A percentile compares a stretch with the other conserved stretches of the same genome.
Conservation (phyloP, 2,888 invertebrate species). For the Callyntrura guangdongensis region DNA sequence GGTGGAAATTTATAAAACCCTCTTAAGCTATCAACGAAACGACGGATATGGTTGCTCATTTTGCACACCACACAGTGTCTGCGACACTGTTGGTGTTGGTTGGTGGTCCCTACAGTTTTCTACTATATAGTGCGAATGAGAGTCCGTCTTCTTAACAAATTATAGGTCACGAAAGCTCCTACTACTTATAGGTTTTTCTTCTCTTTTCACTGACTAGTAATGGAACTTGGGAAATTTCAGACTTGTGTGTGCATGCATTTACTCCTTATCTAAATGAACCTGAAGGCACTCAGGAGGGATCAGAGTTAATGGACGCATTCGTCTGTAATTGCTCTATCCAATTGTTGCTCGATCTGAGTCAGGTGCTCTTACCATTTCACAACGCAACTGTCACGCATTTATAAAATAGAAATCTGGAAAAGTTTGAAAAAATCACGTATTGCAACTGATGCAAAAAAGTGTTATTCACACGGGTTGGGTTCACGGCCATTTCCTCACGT, state of each 20-base stretch:
- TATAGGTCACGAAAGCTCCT: slow-evolving; percentile 60
- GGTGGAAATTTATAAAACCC: slow-evolving; percentile 70
- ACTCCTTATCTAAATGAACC: slow-evolving; percentile 49
- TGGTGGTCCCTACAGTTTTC: too few species aligned
- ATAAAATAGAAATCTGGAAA: neutral
- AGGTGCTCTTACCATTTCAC: slow-evolving; percentile 32
- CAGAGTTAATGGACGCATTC: slow-evolving; percentile 34
- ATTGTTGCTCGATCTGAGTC: slow-evolving; percentile 65
- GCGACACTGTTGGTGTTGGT: too few species aligned
- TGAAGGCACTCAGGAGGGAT: slow-evolving; percentile 36
- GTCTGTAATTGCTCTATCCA: slow-evolving; percentile 51
- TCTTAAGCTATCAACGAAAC: slow-evolving; percentile 70
- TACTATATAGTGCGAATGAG: slow-evolving; percentile 3
- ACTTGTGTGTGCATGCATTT: slow-evolving; percentile 5
- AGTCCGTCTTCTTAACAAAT: slow-evolving; percentile 36
- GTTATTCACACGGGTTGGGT: slow-evolving; percentile 48
- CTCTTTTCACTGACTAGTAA: slow-evolving; percentile 1
- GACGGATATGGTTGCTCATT: slow-evolving; percentile 59
- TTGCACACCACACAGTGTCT: slow-evolving; percentile 7
- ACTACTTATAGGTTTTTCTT: neutral
- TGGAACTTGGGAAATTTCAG: slow-evolving; percentile 50
- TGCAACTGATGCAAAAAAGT: slow-evolving; percentile 67
- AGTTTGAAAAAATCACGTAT: slow-evolving; percentile 70
- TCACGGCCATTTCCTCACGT: slow-evolving; percentile 75
- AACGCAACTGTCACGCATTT: slow-evolving; percentile 25